phyloP scores from a whole-genome alignment of 2,888 invertebrate species.

The Tipula helvola region DNA sequence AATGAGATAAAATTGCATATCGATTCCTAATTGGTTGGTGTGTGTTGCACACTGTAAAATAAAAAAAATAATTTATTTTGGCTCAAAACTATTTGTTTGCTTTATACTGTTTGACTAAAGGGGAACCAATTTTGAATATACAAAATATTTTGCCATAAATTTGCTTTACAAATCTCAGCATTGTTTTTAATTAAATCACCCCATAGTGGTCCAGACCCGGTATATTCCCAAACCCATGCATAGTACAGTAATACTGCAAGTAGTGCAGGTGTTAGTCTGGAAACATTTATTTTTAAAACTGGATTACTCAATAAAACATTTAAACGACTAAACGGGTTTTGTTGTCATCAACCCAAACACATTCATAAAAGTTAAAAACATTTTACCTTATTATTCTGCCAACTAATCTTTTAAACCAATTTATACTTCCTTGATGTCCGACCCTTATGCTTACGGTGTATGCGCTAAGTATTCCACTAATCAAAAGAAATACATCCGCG shows the following conservation, averaged over 20 bases:
- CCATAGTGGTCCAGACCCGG: slow-evolving; percentile 56
- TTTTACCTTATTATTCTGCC: slow-evolving; percentile 48
- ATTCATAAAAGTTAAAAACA: too few relatives aligned
- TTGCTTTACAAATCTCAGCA: slow-evolving; percentile 48
- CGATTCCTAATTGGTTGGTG: slow-evolving; percentile 60
- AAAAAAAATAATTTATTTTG: background rate
- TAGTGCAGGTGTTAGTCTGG: slow-evolving; percentile 47
- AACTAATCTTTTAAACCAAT: slow-evolving; percentile 43
- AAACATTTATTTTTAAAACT: slow-evolving; percentile 7
- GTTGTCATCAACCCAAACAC: background rate
- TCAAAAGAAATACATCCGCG: slow-evolving; percentile 52
- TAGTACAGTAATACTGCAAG: slow-evolving; percentile 51
- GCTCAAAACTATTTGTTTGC: background rate
- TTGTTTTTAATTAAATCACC: slow-evolving; percentile 47
- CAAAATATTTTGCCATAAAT: slow-evolving; percentile 55
- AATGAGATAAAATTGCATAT: slow-evolving; percentile 56
- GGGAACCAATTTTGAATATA: slow-evolving; percentile 57
- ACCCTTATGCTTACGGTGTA: slow-evolving; percentile 45
- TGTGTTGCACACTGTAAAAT: slow-evolving; percentile 56
- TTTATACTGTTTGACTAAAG: slow-evolving; percentile 53
- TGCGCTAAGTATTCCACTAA: slow-evolving; percentile 52
- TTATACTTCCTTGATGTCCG: slow-evolving; percentile 39
- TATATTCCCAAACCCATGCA: slow-evolving; percentile 51
- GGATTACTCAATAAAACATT: background rate
- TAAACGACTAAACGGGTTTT: background rate